Percentiles rank a stretch among this genome's conserved stretches.
Evolutionary conservation across 1,140 invertebrate species (phyloP).

Genomic region (Trichonephila clavipes): DNA sequence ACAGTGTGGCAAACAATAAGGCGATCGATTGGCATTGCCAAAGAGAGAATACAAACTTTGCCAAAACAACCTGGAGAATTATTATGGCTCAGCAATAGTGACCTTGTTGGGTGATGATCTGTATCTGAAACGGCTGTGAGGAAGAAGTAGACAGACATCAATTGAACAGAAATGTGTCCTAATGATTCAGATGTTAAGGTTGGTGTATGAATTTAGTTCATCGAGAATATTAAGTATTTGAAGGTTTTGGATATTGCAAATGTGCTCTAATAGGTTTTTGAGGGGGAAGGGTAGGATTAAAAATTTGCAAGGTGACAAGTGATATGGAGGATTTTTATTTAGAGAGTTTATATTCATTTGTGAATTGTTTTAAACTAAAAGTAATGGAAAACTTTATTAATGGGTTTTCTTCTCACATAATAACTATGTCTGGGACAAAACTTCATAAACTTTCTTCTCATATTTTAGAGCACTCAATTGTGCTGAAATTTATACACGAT

Average conservation of each 20-base stretch:
- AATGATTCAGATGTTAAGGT: neutral
- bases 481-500: too few species aligned
- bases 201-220: neutral
- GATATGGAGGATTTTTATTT: neutral
- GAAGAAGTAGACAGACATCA: constrained; percentile 1
- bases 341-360: neutral
- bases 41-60: constrained; percentile 21
- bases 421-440: too few species aligned
- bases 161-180: neutral
- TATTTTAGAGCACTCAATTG: too few species aligned
- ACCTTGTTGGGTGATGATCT: neutral
- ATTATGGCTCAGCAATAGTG: neutral
- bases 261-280: neutral
- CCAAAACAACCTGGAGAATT: constrained; percentile 21
- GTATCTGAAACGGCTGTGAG: too few species aligned
- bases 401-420: too few species aligned
- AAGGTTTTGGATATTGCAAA: neutral
- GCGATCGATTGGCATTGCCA: constrained; percentile 25
- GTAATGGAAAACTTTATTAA: neutral
- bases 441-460: too few species aligned
- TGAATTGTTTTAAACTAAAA: neutral
- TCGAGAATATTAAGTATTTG: neutral
- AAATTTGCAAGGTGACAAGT: neutral
- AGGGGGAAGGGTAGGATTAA: neutral
- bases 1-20: constrained; percentile 32